These are phyloP conservation scores for Nycteola revayana DNA, from an alignment of 2,888 invertebrate species.

Conservation along the genomic window DNA sequence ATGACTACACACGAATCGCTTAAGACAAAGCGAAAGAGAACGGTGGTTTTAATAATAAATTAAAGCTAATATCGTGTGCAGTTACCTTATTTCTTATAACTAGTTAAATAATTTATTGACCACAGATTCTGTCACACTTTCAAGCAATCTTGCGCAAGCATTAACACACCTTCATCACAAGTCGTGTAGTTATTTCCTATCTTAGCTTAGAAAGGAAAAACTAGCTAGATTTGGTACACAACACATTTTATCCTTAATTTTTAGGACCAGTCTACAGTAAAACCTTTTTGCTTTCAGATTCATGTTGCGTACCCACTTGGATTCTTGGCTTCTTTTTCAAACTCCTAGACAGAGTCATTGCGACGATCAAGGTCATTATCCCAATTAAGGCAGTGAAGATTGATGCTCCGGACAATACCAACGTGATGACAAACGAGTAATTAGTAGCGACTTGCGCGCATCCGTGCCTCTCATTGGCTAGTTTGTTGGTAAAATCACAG, in stretches of 20 bases:
- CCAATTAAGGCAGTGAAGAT: conserved; percentile 58
- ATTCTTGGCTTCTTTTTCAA: conserved; percentile 46
- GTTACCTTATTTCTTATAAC: conserved; percentile 3
- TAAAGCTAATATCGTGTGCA: conserved; percentile 26
- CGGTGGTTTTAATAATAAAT: conserved; percentile 27
- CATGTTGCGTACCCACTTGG: conserved; percentile 42
- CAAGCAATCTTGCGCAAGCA: conserved; percentile 12
- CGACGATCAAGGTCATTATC: conserved; percentile 46
- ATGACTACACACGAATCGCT: not conserved
- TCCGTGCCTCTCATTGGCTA: conserved; percentile 69
- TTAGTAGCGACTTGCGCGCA: conserved; percentile 62
- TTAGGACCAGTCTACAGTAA: conserved; percentile 39
- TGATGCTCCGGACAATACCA: conserved; percentile 51
- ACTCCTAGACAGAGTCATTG: conserved; percentile 45
- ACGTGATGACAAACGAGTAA: conserved; percentile 59
- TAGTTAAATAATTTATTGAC: conserved; percentile 21
- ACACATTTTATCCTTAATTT: not conserved
- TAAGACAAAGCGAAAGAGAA: conserved; percentile 7
- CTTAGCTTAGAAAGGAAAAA: conserved; percentile 23
- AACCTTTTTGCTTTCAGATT: conserved; percentile 68
- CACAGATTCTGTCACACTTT: conserved; percentile 24
- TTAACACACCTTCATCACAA: conserved; percentile 24
- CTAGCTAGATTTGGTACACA: conserved; percentile 2
- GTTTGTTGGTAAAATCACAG: conserved; percentile 66
- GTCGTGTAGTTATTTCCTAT: conserved; percentile 20